These are phyloP conservation scores for Amphilophus citrinellus DNA, from an alignment of 2,113 vertebrate genomes.

Conservation along the genomic window DNA sequence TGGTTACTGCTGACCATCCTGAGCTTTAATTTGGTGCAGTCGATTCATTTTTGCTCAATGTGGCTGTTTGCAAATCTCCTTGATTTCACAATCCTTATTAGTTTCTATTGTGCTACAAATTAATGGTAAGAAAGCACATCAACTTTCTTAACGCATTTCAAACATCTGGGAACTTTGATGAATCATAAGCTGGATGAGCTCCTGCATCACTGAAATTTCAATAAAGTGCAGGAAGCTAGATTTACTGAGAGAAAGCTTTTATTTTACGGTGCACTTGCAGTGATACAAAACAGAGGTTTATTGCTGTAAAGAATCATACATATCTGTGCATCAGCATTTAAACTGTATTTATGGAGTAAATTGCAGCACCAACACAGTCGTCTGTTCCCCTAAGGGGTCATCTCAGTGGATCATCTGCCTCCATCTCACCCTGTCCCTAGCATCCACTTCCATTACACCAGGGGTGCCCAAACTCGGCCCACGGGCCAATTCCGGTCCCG, in stretches of 20 bases:
- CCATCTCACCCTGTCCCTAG: not conserved
- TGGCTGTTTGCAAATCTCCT: not conserved
- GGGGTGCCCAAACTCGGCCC: too few relatives aligned
- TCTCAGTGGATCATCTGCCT: not conserved
- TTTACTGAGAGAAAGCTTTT: not conserved
- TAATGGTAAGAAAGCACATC: not conserved
- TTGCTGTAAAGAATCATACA: not conserved
- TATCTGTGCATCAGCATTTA: not conserved
- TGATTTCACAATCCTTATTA: not conserved
- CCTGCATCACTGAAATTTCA: not conserved
- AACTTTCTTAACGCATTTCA: not conserved
- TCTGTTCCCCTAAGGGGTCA: not conserved
- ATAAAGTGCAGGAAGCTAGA: not conserved
- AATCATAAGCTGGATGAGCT: not conserved
- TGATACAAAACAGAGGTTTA: not conserved
- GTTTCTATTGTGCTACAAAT: not conserved
- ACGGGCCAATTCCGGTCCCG: too few relatives aligned
- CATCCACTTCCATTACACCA: not conserved
- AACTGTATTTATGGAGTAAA: not conserved
- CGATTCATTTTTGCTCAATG: not conserved
- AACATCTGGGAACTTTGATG: not conserved
- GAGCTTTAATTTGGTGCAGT: not conserved
- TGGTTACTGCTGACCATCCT: not conserved
- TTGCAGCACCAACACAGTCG: not conserved
- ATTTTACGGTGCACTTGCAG: not conserved